These are phyloP conservation scores for Cryptophagus acutangulus DNA, from an alignment of 2,888 invertebrate genomes.

Conservation along the genomic window DNA sequence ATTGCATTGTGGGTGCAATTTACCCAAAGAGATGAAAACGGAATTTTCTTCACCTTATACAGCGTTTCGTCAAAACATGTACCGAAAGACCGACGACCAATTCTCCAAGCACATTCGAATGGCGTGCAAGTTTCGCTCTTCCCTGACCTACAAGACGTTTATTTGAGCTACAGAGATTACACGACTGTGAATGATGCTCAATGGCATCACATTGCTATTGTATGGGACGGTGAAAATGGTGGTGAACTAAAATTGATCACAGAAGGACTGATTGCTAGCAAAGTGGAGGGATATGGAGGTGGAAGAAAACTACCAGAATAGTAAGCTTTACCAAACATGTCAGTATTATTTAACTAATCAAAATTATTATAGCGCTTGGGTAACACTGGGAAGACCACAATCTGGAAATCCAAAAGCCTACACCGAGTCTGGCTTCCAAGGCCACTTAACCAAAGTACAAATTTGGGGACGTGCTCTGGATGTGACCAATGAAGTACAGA, in stretches of 20 bases:
- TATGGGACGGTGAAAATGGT: slow-evolving; percentile 86
- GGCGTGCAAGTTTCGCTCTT: slow-evolving; percentile 90
- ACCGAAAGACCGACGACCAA: slow-evolving; percentile 69
- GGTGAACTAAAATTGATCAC: slow-evolving; percentile 87
- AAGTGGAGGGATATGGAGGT: slow-evolving; percentile 81
- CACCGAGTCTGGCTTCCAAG: slow-evolving; percentile 90
- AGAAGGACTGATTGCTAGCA: slow-evolving; percentile 93
- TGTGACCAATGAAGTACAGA: slow-evolving; percentile 87
- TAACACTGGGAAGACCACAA: slow-evolving; percentile 85
- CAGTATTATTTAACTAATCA: not conserved
- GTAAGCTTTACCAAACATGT: slow-evolving; percentile 51
- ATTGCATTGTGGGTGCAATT: slow-evolving; percentile 97
- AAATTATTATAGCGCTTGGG: slow-evolving; percentile 71
- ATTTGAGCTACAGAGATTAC: slow-evolving; percentile 84
- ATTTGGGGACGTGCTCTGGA: slow-evolving; percentile 90
- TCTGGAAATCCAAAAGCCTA: slow-evolving; percentile 75
- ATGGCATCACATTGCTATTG: slow-evolving; percentile 93
- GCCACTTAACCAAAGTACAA: slow-evolving; percentile 89
- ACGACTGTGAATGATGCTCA: slow-evolving; percentile 93
- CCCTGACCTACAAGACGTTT: slow-evolving; percentile 82
- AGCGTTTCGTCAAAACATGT: slow-evolving; percentile 82
- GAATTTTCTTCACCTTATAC: slow-evolving; percentile 90
- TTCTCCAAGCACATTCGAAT: slow-evolving; percentile 87
- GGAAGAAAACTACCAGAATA: slow-evolving; percentile 77
- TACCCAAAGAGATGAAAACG: slow-evolving; percentile 83